Conservation (phyloP, 2,797 vertebrate species). For the Darevskia nairensis region DNA sequence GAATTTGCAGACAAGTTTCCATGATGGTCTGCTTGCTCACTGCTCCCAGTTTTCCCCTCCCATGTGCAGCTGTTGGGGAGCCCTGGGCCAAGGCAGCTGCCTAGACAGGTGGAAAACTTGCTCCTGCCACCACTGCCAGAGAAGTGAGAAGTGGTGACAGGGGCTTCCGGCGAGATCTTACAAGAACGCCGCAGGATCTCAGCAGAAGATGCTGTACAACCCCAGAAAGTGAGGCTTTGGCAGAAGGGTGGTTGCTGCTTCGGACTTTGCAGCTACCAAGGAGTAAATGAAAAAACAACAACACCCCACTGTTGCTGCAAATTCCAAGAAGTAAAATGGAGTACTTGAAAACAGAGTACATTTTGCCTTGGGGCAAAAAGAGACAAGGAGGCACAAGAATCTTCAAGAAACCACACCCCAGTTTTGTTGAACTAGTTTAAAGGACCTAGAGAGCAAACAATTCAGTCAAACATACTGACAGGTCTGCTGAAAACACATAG, state of each 20-base stretch:
- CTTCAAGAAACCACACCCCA: not conserved
- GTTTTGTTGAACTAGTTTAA: slow-evolving; percentile 5
- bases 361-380: not conserved
- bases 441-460: not conserved
- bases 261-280: not conserved
- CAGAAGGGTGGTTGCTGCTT: no score
- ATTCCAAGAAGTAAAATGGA: not conserved
- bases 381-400: not conserved
- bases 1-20: not conserved
- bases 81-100: no score
- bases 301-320: not conserved
- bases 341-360: no score
- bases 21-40: not conserved
- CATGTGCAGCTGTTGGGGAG: not conserved
- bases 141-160: no score
- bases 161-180: no score
- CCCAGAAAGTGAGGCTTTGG: no score
- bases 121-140: no score
- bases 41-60: not conserved
- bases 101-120: no score
- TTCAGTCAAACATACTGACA: not conserved
- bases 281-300: not conserved
- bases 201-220: no score
- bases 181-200: no score
- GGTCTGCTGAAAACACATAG: not conserved